Percentiles rank a stretch among this genome's conserved stretches.
Conservation (phyloP, 1,140 invertebrate genomes). For the Helicoverpa armigera region DNA sequence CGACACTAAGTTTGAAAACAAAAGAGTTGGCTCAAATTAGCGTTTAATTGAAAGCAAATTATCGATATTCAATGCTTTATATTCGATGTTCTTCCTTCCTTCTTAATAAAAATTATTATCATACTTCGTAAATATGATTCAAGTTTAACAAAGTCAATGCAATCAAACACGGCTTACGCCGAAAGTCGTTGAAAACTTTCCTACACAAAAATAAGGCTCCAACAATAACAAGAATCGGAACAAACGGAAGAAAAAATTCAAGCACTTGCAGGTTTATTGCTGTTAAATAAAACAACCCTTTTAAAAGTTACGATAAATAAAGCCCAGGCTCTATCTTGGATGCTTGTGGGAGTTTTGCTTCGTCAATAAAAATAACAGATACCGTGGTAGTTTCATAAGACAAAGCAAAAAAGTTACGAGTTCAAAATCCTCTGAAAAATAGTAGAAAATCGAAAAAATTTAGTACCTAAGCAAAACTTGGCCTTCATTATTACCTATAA, state of each 20-base stretch:
- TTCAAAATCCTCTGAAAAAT: background rate
- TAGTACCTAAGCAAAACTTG: conserved; percentile 26
- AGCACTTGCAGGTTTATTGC: conserved; percentile 38
- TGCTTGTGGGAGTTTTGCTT: conserved; percentile 35
- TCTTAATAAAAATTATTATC: conserved; percentile 13
- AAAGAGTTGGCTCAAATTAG: background rate
- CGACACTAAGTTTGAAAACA: background rate
- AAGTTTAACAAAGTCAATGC: conserved; percentile 50
- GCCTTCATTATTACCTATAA: conserved; percentile 37
- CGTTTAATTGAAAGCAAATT: background rate
- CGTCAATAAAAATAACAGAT: conserved; percentile 39
- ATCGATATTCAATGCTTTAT: background rate
- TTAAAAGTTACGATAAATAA: conserved; percentile 45
- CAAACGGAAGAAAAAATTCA: conserved; percentile 38
- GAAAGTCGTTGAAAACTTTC: conserved; percentile 24
- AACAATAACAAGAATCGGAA: conserved; percentile 32
- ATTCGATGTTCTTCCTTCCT: background rate
- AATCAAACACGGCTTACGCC: conserved; percentile 18
- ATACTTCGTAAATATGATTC: background rate
- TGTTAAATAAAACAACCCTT: conserved; percentile 41
- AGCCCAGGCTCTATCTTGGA: conserved; percentile 17
- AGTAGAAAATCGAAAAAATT: background rate
- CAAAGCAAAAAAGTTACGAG: background rate
- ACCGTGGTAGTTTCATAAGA: conserved; percentile 23
- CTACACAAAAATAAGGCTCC: conserved; percentile 17